phyloP scores from a whole-genome alignment of 2,113 vertebrate genomes.

The Thalassarche chlororhynchos region DNA sequence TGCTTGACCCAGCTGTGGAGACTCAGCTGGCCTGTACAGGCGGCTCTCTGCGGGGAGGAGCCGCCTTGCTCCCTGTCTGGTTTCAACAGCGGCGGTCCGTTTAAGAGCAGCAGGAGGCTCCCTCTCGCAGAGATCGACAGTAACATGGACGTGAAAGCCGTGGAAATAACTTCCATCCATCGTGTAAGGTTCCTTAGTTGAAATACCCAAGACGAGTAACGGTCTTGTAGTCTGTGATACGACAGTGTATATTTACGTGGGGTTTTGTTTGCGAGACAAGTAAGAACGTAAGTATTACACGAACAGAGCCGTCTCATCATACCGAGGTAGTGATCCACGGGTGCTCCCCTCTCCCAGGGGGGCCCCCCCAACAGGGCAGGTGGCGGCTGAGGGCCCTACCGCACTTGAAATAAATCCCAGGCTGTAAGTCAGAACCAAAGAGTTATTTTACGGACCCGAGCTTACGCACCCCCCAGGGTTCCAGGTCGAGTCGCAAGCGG shows the following conservation, averaged over 20 bases:
- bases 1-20: not conserved
- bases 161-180: not conserved
- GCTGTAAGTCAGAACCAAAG: no score
- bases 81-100: not conserved
- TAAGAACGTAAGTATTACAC: not conserved
- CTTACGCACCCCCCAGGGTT: not conserved
- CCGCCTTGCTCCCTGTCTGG: fast-evolving
- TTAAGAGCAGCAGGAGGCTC: not conserved
- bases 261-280: not conserved
- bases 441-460: fast-evolving
- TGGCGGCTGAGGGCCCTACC: no score
- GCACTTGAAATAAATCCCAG: no score
- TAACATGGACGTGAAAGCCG: not conserved
- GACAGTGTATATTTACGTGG: not conserved
- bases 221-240: not conserved
- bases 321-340: not conserved
- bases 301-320: not conserved
- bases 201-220: not conserved
- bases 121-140: fast-evolving
- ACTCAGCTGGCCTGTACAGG: fast-evolving
- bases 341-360: no score
- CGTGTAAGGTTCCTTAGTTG: not conserved
- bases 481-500: not conserved
- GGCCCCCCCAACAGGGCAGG: not conserved
- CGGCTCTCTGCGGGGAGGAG: not conserved